These are phyloP conservation scores for Diaprepes abbreviatus DNA, from an alignment of 2,888 invertebrate genomes.

Conservation along the genomic window DNA sequence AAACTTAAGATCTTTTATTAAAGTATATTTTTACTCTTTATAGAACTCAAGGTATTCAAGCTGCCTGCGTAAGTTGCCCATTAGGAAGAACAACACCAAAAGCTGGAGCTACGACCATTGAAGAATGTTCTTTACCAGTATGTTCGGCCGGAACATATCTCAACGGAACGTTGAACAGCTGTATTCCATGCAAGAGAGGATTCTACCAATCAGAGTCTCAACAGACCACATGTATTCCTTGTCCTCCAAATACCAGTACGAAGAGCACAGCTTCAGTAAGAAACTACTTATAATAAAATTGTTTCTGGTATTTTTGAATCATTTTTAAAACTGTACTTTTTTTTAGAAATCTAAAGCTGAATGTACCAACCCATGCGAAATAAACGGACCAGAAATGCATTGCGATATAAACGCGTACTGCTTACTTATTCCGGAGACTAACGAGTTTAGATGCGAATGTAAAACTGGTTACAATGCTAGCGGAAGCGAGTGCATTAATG, in stretches of 20 bases:
- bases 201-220: constrained; percentile 92
- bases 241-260: constrained; percentile 93
- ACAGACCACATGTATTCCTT: constrained; percentile 87
- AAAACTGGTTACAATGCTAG: constrained; percentile 94
- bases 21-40: too few species aligned
- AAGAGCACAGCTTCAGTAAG: constrained; percentile 84
- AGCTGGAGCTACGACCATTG: constrained; percentile 84
- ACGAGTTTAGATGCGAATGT: constrained; percentile 91
- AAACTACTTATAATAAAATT: constrained; percentile 52
- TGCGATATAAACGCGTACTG: constrained; percentile 92
- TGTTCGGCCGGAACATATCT: constrained; percentile 88
- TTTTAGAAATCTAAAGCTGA: constrained; percentile 81
- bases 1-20: too few species aligned
- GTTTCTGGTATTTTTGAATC: neutral
- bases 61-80: constrained; percentile 90
- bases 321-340: neutral
- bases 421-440: constrained; percentile 84
- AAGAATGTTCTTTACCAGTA: constrained; percentile 93
- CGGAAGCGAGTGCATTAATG: constrained; percentile 84
- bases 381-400: constrained; percentile 83
- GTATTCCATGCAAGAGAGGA: constrained; percentile 89
- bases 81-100: constrained; percentile 91
- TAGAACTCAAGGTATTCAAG: constrained; percentile 85
- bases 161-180: constrained; percentile 88
- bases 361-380: constrained; percentile 93